Evolutionary conservation across 2,888 invertebrate species (phyloP), one percentile per base, ranked within the genome.

Genomic region (Tridacna crocea): DNA sequence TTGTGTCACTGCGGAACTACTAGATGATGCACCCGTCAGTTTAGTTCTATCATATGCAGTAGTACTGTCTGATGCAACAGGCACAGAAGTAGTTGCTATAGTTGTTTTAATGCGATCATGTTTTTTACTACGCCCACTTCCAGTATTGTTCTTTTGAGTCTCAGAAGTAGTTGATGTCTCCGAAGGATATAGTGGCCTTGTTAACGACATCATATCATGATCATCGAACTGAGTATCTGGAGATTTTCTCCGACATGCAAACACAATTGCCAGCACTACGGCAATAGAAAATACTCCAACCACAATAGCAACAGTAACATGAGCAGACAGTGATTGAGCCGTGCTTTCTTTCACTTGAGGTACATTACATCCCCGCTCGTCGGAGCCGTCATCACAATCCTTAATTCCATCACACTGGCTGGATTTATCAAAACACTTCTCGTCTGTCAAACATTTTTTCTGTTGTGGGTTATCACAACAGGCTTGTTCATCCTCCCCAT

Each of bases 1-100:
- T 70, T 95, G 95, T 11, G 95, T 95, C 88, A 96, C 96, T 88
- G 96, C 96, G 27, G 96, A 96, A 88, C 96, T 97, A 90, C 82
- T 79, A 22, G 96, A 96, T 0, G 97, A 97, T 4, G 95, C 95
- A 87, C 96, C 96, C 6, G 96, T 96, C 75, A 96, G 96, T 86
- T 96, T 96, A 93, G 96, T 96, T 63, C 97, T 95, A 83, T 95
- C 95, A 82, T 95, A 95, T n/a, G 91, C 87, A 11, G 88, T 88
- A 72, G 90, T 88, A 76, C 88, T 88, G 11, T 87, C 90, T 19
- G 93, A 90, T 47, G 91, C 91, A 58, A 91, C 75, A 17, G 93
- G 91, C 61, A 92, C 85, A 17, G 87, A 88, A 22, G 89, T 88
- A 12, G 90, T 90, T 65, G 85, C 86, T 48, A 79, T 79, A 48